Evolutionary conservation across 2,888 invertebrate genomes (phyloP), one percentile per base, ranked within the genome.

Genomic region (Sycophila texana): DNA sequence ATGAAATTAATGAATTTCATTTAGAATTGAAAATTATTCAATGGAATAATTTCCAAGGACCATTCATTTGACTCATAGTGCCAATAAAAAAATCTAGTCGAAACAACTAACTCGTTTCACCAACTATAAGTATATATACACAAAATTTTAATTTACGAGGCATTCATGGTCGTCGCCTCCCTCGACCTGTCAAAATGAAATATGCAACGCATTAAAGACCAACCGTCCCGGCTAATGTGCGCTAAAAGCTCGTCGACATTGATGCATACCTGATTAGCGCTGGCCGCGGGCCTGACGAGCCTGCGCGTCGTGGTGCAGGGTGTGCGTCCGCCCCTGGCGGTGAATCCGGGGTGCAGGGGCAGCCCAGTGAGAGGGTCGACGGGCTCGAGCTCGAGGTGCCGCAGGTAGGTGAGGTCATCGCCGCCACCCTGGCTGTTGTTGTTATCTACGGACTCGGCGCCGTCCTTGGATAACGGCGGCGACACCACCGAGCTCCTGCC

Each of bases 341-440:
- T 86, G 89, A 92, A 81, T 90, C 92, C 57, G 92, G 94, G 88
- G 82, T 89, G 87, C 30, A 89, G 63, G 4, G 89, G 88, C 74
- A 88, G 76, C 4, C 90, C 89, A 80, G 95, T 95, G 7, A 92
- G 91, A 2, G 93, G 93, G 84, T 94, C 94, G 12, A 93, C 92
- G 0, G 96, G 96, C 90, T 96, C 96, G 83, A 97, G 91, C 90
- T 96, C 96, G 86, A 97, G 91, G 89, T 96, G 96, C 78, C 95
- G 89, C 63, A 92, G 87, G 84, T 92, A 92, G 81, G 90, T 91
- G 77, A 91, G 86, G 84, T 91, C 91, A 83, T 91, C 91, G 61
- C 86, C 85, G 58, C 71, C 5, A 14, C 55, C 22, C 39, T 63
- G 85, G 73, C 87, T 86, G 80, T 90, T 87, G 86, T 88, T 87